A percentile compares a stretch with the other conserved stretches of the same genome.
These are phyloP conservation scores for Brenthis hecate DNA, from an alignment of 2,888 invertebrate genomes.

Conservation along the genomic window DNA sequence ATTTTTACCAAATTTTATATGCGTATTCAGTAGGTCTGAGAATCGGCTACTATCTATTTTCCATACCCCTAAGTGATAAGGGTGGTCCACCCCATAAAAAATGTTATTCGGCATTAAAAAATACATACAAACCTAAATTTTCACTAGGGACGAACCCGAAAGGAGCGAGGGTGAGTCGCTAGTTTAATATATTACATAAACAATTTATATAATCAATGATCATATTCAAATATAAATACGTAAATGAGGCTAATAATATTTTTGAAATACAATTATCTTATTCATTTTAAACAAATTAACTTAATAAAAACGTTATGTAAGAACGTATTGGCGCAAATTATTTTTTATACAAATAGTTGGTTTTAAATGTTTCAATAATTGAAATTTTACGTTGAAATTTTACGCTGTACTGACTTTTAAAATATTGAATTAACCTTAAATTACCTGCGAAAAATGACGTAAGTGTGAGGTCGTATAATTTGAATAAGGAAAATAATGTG, in stretches of 20 bases:
- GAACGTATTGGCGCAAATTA: background rate
- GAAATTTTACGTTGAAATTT: constrained; percentile 8
- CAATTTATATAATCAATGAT: no score
- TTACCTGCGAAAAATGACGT: constrained; percentile 11
- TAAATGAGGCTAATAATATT: background rate
- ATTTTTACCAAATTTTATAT: no score
- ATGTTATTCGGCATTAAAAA: no score
- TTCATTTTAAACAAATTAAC: background rate
- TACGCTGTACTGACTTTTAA: constrained; percentile 6
- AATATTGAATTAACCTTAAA: constrained; percentile 11
- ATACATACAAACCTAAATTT: no score
- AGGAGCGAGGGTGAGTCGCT: no score
- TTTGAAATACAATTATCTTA: background rate
- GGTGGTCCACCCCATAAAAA: no score
- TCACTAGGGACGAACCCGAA: no score
- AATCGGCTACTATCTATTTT: no score
- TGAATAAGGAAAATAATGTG: constrained; percentile 16
- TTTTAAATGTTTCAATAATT: constrained; percentile 12
- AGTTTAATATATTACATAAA: background rate
- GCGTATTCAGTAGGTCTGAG: no score
- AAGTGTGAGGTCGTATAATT: constrained; percentile 6
- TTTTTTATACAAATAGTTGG: background rate
- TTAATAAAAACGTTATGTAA: background rate
- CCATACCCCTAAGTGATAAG: no score
- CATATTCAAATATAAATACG: background rate